Percentiles rank a stretch among this genome's conserved stretches.
Evolutionary conservation across 2,113 vertebrate genomes (phyloP).

Genomic region (Dromiciops gliroides): DNA sequence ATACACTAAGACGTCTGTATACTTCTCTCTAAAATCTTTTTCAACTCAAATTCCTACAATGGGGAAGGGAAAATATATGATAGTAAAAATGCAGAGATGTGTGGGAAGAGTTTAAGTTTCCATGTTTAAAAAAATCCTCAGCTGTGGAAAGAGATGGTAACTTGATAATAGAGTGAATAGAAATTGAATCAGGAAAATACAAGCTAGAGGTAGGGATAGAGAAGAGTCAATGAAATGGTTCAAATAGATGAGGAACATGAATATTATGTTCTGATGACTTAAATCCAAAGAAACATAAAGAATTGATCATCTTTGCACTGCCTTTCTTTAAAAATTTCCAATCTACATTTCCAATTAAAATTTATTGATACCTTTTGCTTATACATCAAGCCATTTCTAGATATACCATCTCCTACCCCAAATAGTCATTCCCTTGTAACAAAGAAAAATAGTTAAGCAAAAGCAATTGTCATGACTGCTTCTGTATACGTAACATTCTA

Average conservation of each 20-base stretch:
- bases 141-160: conserved; percentile 17
- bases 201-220: background rate
- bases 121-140: conserved; percentile 35
- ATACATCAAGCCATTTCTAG: background rate
- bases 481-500: background rate
- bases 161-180: background rate
- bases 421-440: background rate
- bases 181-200: conserved; percentile 16
- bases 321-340: background rate
- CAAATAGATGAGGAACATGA: conserved; percentile 1
- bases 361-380: background rate
- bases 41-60: background rate
- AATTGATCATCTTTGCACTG: background rate
- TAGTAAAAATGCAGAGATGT: conserved; percentile 54
- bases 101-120: conserved; percentile 34
- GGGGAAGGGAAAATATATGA: conserved; percentile 16
- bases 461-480: background rate
- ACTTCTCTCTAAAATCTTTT: conserved; percentile 3
- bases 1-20: conserved; percentile 50
- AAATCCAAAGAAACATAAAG: conserved; percentile 29
- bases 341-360: background rate
- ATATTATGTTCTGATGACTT: conserved; percentile 13
- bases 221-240: conserved; percentile 2
- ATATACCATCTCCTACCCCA: background rate
- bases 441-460: background rate